Evolutionary conservation across 2,113 vertebrate genomes (phyloP), one percentile per base, ranked within the genome.

Genomic region (Boulengeromyrus knoepffleri): DNA sequence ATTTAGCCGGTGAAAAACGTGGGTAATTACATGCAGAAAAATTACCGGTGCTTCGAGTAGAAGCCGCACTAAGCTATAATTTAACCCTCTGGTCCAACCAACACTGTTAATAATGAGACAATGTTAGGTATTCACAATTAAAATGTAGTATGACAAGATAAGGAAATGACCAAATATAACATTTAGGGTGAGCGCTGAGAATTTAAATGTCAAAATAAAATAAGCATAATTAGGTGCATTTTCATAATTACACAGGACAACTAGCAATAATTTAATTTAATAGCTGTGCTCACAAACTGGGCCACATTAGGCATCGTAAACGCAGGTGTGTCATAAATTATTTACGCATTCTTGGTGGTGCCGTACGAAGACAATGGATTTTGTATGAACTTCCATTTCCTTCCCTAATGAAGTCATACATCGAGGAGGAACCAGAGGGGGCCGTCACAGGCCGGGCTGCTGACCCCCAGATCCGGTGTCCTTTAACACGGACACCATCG

Each of bases 261-360:
- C 89, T 91, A 88, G 42, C 45, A 50, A 86, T 86, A 31, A 86
- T 86, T 86, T 86, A 50, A 85, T 49, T 85, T 49, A 85, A 80
- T 80, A 80, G 74, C 31, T 80, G 36, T 42, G 74, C 74, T 85
- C 46, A 49, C 83, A 85, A 86, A 86, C 24, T 13, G n/a, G 24
- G 84, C 45, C n/a, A 24, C 24, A 86, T n/a, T 86, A 91, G 90
- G 90, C 47, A 89, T 89, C 89, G n/a, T 27, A 90, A 92, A 91
- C 89, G 42, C 19, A 87, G 80, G 90, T 92, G 91, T 92, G 88
- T 92, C 90, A 94, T 89, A 88, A 90, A 56, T 89, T 89, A 90
- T 92, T 90, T 90, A 91, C 93, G 95, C 90, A 91, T 95, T 94
- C 91, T 94, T 93, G 91, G 92, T 91, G 88, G 39, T 19, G 21